Conservation (phyloP, 2,797 vertebrate genomes). For the Oreochromis mossambicus region DNA sequence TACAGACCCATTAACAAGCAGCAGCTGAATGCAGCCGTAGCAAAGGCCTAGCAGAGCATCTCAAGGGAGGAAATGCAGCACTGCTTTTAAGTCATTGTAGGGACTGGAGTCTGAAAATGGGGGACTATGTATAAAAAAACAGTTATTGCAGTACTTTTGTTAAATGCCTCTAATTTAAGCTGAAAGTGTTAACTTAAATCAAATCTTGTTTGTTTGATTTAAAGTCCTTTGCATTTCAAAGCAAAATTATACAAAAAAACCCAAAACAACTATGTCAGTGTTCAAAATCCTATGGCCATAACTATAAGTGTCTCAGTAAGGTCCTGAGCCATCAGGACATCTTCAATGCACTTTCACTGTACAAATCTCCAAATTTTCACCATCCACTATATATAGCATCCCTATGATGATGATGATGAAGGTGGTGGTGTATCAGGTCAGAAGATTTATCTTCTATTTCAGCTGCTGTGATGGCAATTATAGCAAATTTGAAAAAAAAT, state of each 20-base stretch:
- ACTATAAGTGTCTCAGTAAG: not conserved
- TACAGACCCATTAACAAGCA: too few species aligned
- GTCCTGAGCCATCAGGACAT: not conserved
- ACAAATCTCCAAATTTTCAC: not conserved
- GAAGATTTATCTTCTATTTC: not conserved
- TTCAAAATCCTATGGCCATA: not conserved
- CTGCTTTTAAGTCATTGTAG: too few species aligned
- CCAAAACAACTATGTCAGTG: not conserved
- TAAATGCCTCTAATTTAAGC: too few species aligned
- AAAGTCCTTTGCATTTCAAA: not conserved
- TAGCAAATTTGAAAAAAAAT: not conserved
- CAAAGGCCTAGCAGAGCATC: too few species aligned
- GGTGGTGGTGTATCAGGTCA: not conserved
- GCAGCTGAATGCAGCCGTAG: too few species aligned
- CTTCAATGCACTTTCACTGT: not conserved
- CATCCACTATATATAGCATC: not conserved
- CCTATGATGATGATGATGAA: not conserved
- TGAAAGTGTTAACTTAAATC: too few species aligned
- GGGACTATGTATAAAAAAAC: too few species aligned
- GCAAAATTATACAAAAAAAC: not conserved
- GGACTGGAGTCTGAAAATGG: too few species aligned
- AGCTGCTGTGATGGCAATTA: not conserved
- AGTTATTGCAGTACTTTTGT: too few species aligned
- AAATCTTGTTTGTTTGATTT: too few species aligned
- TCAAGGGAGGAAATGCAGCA: too few species aligned